A percentile compares a stretch with the other conserved stretches of the same genome.
Evolutionary conservation across 2,113 vertebrate genomes (phyloP).

Genomic region (Bos taurus): DNA sequence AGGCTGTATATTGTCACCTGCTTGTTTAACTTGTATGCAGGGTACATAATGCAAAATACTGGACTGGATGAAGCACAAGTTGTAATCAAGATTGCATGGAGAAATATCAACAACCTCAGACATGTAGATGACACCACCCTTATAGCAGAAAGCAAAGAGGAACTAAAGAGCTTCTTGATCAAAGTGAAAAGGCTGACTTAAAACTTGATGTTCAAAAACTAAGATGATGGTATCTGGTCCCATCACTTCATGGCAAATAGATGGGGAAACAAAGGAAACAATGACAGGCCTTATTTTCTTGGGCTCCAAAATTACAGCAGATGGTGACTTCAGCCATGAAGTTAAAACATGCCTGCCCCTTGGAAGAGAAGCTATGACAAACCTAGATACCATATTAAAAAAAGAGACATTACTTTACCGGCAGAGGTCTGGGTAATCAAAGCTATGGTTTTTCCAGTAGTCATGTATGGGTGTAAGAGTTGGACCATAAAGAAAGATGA

Average conservation of each 20-base stretch:
- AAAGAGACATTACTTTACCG: neutral
- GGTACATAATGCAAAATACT: neutral
- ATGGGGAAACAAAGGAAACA: neutral
- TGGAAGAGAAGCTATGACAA: neutral
- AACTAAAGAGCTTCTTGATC: neutral
- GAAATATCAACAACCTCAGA: neutral
- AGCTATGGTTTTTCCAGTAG: neutral
- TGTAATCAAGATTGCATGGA: neutral
- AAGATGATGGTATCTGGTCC: accelerated
- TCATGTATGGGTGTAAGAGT: neutral
- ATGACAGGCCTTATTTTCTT: neutral
- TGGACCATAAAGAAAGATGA: neutral
- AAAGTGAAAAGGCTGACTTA: neutral
- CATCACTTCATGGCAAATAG: neutral
- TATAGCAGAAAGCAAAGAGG: neutral
- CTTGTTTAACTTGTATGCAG: neutral
- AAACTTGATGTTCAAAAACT: neutral
- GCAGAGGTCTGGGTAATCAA: neutral
- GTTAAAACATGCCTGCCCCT: neutral
- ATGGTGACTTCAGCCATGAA: neutral
- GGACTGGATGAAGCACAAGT: neutral
- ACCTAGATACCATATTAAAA: neutral
- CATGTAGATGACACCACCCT: neutral
- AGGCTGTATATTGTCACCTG: neutral
- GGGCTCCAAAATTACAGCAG: neutral